Evolutionary conservation across 2,113 vertebrate species (phyloP).

Genomic region (Chlorodrepanis virens): DNA sequence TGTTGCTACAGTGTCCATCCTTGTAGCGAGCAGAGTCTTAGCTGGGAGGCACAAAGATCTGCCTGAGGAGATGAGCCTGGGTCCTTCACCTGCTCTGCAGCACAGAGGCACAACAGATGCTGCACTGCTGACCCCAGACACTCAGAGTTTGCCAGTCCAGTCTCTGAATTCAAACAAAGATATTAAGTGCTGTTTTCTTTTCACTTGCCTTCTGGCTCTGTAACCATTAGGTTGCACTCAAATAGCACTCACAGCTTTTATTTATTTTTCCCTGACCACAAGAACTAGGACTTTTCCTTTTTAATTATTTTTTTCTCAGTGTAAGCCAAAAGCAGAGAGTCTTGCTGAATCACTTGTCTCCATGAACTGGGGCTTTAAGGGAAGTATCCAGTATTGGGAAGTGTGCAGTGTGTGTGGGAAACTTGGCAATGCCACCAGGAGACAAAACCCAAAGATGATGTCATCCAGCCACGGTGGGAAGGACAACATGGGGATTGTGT

Average conservation of each 20-base stretch:
- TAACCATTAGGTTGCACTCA: slow-evolving; percentile 9
- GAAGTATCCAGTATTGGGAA: background rate
- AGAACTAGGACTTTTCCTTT: background rate
- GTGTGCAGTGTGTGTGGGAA: rapidly evolving
- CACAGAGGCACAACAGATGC: background rate
- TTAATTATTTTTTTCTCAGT: background rate
- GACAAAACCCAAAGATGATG: background rate
- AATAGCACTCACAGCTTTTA: slow-evolving; percentile 25
- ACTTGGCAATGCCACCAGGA: background rate
- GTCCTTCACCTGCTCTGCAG: background rate
- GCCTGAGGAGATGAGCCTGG: background rate
- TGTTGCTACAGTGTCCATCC: background rate
- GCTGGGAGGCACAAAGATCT: background rate
- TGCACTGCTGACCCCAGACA: background rate
- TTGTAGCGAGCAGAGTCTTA: background rate
- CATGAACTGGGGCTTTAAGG: background rate
- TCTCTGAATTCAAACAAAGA: slow-evolving; percentile 4
- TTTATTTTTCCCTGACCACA: slow-evolving; percentile 2
- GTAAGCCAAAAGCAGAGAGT: background rate
- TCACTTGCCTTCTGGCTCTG: slow-evolving; percentile 31
- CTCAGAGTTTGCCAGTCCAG: background rate
- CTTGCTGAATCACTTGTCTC: background rate
- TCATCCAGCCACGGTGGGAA: rapidly evolving
- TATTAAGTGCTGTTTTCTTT: slow-evolving; percentile 23
- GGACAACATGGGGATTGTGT: background rate